These are phyloP conservation scores for Hylaea fasciaria DNA, from an alignment of 2,888 invertebrate species.

Conservation along the genomic window DNA sequence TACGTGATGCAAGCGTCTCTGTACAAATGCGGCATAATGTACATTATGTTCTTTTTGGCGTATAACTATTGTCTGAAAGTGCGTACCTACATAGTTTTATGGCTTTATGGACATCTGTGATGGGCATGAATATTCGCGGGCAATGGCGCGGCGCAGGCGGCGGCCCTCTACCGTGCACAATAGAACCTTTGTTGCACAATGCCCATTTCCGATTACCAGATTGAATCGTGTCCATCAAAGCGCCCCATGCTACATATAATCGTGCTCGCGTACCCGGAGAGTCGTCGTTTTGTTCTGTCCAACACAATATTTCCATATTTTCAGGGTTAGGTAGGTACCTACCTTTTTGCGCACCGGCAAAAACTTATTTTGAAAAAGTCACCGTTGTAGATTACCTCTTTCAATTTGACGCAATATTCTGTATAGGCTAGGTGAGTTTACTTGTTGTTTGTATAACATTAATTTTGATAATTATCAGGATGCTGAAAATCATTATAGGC, in stretches of 20 bases:
- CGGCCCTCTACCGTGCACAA: conserved; percentile 59
- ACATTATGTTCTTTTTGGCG: neutral
- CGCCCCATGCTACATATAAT: conserved; percentile 69
- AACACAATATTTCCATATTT: conserved; percentile 32
- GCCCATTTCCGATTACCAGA: conserved; percentile 84
- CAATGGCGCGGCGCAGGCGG: conserved; percentile 45
- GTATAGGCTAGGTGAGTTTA: too few relatives aligned
- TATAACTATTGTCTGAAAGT: conserved; percentile 2
- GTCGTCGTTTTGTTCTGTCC: conserved; percentile 25
- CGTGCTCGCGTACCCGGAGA: conserved; percentile 49
- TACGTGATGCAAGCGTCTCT: too few relatives aligned
- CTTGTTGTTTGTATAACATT: too few relatives aligned
- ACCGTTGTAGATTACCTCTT: neutral
- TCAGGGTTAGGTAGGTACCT: neutral
- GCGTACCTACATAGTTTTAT: conserved; percentile 24
- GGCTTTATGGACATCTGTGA: conserved; percentile 29
- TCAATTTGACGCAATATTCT: too few relatives aligned
- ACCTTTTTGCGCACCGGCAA: neutral
- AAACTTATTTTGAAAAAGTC: neutral
- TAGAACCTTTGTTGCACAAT: conserved; percentile 81
- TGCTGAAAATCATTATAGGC: neutral
- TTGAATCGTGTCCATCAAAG: conserved; percentile 79
- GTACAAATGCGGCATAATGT: neutral
- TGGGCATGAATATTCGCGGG: conserved; percentile 64
- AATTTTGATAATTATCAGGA: neutral